A percentile compares a stretch with the other conserved stretches of the same genome.
Conservation (phyloP, 2,113 vertebrate species). For the Aramus guarauna region DNA sequence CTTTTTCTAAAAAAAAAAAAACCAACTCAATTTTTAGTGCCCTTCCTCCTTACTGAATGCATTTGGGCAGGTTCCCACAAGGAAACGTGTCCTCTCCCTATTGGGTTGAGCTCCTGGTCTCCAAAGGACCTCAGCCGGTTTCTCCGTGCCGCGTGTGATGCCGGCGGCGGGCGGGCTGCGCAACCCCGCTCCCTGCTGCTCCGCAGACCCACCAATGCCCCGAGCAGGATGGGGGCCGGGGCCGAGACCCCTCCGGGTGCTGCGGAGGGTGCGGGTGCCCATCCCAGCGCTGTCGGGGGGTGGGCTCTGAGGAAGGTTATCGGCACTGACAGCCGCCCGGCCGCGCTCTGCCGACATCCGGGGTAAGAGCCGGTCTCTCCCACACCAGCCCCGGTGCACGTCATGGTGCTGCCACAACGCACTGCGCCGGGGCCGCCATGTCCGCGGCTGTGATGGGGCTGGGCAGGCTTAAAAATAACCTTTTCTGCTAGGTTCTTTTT, state of each 20-base stretch:
- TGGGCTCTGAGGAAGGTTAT: not conserved
- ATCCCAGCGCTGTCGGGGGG: rapidly evolving
- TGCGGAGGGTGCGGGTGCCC: rapidly evolving
- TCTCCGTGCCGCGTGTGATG: not conserved
- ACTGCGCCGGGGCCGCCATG: rapidly evolving
- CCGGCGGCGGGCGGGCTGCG: rapidly evolving
- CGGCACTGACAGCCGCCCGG: rapidly evolving
- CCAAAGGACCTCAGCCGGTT: rapidly evolving
- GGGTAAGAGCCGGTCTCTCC: not conserved
- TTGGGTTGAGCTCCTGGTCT: not conserved
- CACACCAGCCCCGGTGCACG: rapidly evolving
- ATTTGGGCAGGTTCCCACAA: not conserved
- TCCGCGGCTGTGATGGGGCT: not conserved
- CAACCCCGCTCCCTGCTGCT: not conserved
- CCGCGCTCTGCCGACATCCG: rapidly evolving
- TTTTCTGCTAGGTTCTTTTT: not conserved
- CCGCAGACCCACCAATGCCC: not conserved
- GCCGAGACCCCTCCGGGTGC: not conserved
- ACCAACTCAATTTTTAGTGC: not conserved
- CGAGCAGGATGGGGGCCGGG: rapidly evolving
- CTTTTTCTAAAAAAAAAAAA: too few relatives aligned
- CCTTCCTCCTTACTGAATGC: not conserved
- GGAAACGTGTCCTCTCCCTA: not conserved
- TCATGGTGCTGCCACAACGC: rapidly evolving
- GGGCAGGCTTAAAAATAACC: too few relatives aligned